Evolutionary conservation across 2,888 invertebrate genomes (phyloP).

Genomic region (Aphidius colemani): DNA sequence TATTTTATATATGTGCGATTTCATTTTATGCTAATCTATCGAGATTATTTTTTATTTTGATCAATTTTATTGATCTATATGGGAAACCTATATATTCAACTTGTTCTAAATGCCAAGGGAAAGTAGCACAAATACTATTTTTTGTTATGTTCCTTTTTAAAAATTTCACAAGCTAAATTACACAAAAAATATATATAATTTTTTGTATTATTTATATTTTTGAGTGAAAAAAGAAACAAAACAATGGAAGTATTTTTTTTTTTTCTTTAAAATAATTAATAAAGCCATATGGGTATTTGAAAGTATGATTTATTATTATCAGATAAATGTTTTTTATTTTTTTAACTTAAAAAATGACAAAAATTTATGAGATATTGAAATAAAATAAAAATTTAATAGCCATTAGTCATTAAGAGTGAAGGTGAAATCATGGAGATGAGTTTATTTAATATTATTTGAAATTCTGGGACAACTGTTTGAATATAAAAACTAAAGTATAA

Average conservation of each 20-base stretch:
- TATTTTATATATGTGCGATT: not conserved
- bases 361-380: not conserved
- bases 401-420: slow-evolving; percentile 19
- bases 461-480: slow-evolving; percentile 37
- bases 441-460: slow-evolving; percentile 31
- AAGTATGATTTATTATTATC: too few relatives aligned
- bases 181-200: not conserved
- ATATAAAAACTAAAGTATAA: not conserved
- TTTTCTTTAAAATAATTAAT: not conserved
- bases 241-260: too few relatives aligned
- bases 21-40: too few relatives aligned
- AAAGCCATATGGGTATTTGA: not conserved
- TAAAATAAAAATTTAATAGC: not conserved
- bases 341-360: not conserved
- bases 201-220: slow-evolving; percentile 2
- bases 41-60: not conserved
- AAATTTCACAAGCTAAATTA: too few relatives aligned
- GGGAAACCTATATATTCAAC: not conserved
- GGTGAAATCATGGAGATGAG: slow-evolving; percentile 36
- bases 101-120: not conserved
- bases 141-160: too few relatives aligned
- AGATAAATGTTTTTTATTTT: not conserved
- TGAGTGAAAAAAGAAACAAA: too few relatives aligned
- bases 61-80: not conserved
- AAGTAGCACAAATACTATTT: too few relatives aligned